Base-by-base conservation (phyloP, 2,113 vertebrate species). In the Turdus rufiventris region DNA sequence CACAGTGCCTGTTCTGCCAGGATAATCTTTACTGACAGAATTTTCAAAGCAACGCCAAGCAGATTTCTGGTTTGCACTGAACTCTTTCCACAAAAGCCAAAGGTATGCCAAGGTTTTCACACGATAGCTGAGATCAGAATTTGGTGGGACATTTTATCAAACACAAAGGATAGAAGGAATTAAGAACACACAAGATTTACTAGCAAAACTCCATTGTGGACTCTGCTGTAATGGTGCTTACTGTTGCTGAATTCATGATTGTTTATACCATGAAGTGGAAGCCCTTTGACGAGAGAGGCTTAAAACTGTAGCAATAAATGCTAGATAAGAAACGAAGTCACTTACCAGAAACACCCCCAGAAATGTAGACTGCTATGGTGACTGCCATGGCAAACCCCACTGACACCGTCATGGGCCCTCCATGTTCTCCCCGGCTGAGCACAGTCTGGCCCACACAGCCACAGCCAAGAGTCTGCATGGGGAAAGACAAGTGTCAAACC, bases 291-390 rank as follows among this genome's bases (percentile, higher is more conserved):
- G 70, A 53, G 19, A 20, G 36, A 34, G 29, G 33, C 40, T 85
- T 67, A 66, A 54, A 58, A n/a, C 17, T 5, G 3, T 28, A n/a
- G 18, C 18, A 78, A 74, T 51, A 78, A 86, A 45, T 40, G 28
- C 24, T 38, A 0, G 24, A 25, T 5, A 26, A 60, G 25, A 53
- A 50, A 47, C 66, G 7, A 24, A 26, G 14, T 50, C 18, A 75
- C 97, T 98, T 98, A 99, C 99, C 99, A 96, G 99, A 99, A 63
- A 99, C 96, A 2, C 99, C 99, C 13, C 98, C 99, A 2, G 98
- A 96, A 48, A 99, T 97, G 28, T 99, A 99, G 42, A 99, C 96
- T 6, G 98, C 99, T 95, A 99, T 97, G 87, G 97, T 98, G 74
- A 99, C 98, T 51, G 99, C 98, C 92, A 98, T 96, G 47, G 98